Conservation (phyloP, 2,113 vertebrate species). For the Camarhynchus parvulus region DNA sequence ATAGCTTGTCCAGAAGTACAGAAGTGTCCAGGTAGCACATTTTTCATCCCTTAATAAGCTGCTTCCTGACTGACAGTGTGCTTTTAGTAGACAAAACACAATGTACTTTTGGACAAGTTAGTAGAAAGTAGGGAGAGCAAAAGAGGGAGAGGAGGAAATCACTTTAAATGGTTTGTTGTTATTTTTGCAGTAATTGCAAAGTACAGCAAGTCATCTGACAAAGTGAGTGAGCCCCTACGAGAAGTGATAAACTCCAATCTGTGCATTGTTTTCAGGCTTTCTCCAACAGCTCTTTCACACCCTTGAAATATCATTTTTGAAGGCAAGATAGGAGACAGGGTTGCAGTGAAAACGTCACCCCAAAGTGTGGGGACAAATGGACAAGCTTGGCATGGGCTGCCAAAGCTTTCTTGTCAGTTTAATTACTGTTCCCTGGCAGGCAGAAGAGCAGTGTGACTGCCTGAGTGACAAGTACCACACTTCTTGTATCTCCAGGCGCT, state of each 20-base stretch:
- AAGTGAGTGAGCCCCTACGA: slow-evolving; percentile 21
- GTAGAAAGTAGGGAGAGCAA: background rate
- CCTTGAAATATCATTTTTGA: slow-evolving; percentile 65
- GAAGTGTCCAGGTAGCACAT: background rate
- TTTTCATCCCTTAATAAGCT: slow-evolving; percentile 16
- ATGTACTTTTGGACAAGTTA: background rate
- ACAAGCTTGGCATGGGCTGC: slow-evolving; percentile 36
- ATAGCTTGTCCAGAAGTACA: background rate
- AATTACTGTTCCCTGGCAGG: slow-evolving; percentile 58
- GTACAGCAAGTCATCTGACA: slow-evolving; percentile 63
- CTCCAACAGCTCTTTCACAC: slow-evolving; percentile 62
- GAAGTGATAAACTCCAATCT: slow-evolving; percentile 18
- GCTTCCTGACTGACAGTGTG: background rate
- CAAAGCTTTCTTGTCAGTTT: slow-evolving; percentile 56
- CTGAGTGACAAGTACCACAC: slow-evolving; percentile 53
- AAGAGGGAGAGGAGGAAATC: background rate
- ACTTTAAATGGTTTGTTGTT: slow-evolving; percentile 59
- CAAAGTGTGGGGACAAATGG: slow-evolving; percentile 57
- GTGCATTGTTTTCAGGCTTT: slow-evolving; percentile 57
- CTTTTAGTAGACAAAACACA: background rate
- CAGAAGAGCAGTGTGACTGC: slow-evolving; percentile 55
- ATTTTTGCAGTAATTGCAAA: slow-evolving; percentile 65
- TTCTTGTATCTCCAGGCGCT: slow-evolving; percentile 45
- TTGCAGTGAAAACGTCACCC: slow-evolving; percentile 39
- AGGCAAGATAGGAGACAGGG: slow-evolving; percentile 52